Evolutionary conservation across 2,888 invertebrate species (phyloP).

Genomic region (Lepidonotus clava): DNA sequence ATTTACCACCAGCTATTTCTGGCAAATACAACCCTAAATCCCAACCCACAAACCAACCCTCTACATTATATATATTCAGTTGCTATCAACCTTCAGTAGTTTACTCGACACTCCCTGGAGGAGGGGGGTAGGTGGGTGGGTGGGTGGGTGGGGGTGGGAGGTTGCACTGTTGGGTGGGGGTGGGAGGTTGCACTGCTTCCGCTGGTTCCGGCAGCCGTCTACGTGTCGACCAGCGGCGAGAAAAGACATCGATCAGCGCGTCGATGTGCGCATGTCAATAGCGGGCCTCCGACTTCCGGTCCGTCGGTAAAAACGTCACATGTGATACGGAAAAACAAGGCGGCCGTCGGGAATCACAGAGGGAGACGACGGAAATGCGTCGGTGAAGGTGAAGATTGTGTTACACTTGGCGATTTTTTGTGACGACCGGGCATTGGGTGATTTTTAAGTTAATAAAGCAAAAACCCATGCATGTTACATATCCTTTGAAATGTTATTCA

Average conservation of each 20-base stretch:
- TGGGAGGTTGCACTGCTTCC: not conserved
- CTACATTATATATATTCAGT: conserved; percentile 20
- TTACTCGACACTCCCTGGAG: not conserved
- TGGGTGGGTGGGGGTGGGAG: too few species aligned
- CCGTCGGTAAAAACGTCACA: not conserved
- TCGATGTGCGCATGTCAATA: conserved; percentile 28
- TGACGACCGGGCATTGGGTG: too few species aligned
- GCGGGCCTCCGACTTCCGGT: not conserved
- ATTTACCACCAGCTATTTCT: too few species aligned
- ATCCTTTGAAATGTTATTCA: too few species aligned
- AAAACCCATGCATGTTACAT: too few species aligned
- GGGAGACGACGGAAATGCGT: not conserved
- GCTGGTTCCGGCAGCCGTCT: conserved; percentile 6
- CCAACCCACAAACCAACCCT: too few species aligned
- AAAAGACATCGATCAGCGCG: conserved; percentile 10
- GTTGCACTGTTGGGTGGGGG: too few species aligned
- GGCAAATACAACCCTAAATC: too few species aligned
- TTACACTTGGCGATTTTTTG: too few species aligned
- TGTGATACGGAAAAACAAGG: not conserved
- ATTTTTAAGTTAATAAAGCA: too few species aligned
- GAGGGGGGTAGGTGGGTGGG: too few species aligned
- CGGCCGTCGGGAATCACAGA: not conserved
- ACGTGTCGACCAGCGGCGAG: not conserved
- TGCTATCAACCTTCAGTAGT: not conserved
- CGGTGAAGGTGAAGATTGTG: too few species aligned